A percentile compares a stretch with the other conserved stretches of the same genome.
phyloP scores from a whole-genome alignment of 1,140 invertebrate species.

The Gerris buenoi region DNA sequence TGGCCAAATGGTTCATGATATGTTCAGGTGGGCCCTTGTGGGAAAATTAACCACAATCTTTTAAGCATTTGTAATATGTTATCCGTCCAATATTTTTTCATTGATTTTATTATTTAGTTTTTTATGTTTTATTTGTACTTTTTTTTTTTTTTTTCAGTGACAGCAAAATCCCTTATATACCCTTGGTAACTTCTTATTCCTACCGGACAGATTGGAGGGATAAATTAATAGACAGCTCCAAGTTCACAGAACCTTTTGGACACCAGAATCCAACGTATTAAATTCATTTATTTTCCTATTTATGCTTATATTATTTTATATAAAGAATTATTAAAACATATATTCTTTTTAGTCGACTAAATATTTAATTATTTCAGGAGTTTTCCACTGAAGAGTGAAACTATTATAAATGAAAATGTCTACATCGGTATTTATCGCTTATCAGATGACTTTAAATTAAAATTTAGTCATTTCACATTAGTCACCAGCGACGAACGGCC shows the following conservation, averaged over 20 bases:
- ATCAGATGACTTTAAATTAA: conserved; percentile 47
- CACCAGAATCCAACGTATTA: conserved; percentile 58
- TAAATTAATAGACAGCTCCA: conserved; percentile 56
- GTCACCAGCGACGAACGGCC: conserved; percentile 71
- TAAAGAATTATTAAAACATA: not conserved
- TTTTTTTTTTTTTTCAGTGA: not conserved
- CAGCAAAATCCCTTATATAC: not conserved
- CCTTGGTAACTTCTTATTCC: not conserved
- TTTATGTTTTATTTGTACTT: not conserved
- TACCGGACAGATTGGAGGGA: conserved; percentile 70
- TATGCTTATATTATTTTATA: not conserved
- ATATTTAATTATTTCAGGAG: conserved; percentile 29
- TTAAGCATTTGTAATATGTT: not conserved
- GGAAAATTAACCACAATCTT: no score
- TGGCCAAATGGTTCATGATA: no score
- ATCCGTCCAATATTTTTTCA: not conserved
- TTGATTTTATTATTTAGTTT: not conserved
- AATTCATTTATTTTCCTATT: no score
- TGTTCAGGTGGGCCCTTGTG: no score
- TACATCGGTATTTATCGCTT: conserved; percentile 38
- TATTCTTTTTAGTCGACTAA: no score
- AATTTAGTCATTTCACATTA: conserved; percentile 59
- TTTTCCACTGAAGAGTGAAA: conserved; percentile 31
- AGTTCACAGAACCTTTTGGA: conserved; percentile 53
- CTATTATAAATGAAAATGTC: conserved; percentile 39